These are phyloP conservation scores for Ciconia boyciana DNA, from an alignment of 2,113 vertebrate species.

Conservation along the genomic window DNA sequence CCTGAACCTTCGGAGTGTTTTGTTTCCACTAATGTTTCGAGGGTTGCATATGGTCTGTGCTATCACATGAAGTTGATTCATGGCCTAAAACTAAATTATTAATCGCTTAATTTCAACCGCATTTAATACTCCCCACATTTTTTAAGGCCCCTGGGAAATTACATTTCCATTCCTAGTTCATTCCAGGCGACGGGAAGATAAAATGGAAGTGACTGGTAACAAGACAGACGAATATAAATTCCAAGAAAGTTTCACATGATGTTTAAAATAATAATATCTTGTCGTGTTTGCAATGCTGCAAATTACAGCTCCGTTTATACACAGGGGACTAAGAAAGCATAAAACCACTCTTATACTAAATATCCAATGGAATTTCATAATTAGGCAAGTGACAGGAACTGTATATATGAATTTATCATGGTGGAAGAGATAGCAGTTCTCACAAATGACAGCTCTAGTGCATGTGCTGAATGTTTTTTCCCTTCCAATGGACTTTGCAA, in stretches of 20 bases:
- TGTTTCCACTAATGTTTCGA: conserved; percentile 60
- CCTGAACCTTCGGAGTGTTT: conserved; percentile 48
- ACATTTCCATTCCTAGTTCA: conserved; percentile 75
- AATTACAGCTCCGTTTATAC: conserved; percentile 42
- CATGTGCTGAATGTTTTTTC: neutral
- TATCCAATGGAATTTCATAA: neutral
- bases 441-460: neutral
- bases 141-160: conserved; percentile 82
- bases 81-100: conserved; percentile 93
- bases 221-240: conserved; percentile 73
- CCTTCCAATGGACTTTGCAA: neutral
- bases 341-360: neutral
- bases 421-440: neutral
- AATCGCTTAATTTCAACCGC: conserved; percentile 89
- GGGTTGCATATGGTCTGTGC: conserved; percentile 66
- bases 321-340: conserved; percentile 1
- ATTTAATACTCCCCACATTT: conserved; percentile 82
- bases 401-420: neutral
- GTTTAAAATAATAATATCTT: conserved; percentile 69
- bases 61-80: conserved; percentile 83
- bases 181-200: conserved; percentile 72
- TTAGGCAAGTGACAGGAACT: neutral
- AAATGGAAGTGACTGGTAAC: conserved; percentile 76
- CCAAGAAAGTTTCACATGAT: conserved; percentile 60
- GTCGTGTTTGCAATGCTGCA: conserved; percentile 40